Conservation (phyloP, 2,888 invertebrate genomes). For the Phalera bucephala region DNA sequence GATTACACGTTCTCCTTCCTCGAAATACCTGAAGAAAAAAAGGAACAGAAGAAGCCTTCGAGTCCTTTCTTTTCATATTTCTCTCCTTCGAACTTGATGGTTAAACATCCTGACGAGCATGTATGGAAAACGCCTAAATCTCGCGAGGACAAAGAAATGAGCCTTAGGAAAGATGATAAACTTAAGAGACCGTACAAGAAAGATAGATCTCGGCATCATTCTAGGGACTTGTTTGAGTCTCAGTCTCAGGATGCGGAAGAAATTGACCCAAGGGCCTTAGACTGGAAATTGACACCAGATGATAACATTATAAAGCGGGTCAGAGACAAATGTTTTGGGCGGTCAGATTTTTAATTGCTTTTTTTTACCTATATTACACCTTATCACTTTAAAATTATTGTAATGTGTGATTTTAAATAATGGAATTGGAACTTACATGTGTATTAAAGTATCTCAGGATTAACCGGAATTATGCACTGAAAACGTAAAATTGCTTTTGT, state of each 20-base stretch:
- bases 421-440: too few relatives aligned
- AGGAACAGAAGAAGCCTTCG: conserved; percentile 53
- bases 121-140: conserved; percentile 57
- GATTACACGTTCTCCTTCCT: conserved; percentile 69
- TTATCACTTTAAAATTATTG: conserved; percentile 13
- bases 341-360: conserved; percentile 50
- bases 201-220: conserved; percentile 46
- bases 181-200: conserved; percentile 33
- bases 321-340: conserved; percentile 63
- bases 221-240: conserved; percentile 70
- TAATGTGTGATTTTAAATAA: too few relatives aligned
- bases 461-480: too few relatives aligned
- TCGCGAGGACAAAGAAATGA: conserved; percentile 25
- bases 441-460: too few relatives aligned
- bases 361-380: conserved; percentile 25
- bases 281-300: conserved; percentile 65
- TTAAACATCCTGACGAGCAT: conserved; percentile 41
- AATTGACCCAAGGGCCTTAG: conserved; percentile 38
- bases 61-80: conserved; percentile 71
- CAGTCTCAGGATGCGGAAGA: conserved; percentile 55
- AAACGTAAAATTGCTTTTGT: too few relatives aligned
- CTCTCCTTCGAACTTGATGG: conserved; percentile 48
- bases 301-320: conserved; percentile 62
- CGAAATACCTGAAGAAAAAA: conserved; percentile 52
- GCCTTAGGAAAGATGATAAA: conserved; percentile 30